Evolutionary conservation across 35 echinoderm and acorn worm genomes (phyloP).

Genomic region (Acanthaster planci): DNA sequence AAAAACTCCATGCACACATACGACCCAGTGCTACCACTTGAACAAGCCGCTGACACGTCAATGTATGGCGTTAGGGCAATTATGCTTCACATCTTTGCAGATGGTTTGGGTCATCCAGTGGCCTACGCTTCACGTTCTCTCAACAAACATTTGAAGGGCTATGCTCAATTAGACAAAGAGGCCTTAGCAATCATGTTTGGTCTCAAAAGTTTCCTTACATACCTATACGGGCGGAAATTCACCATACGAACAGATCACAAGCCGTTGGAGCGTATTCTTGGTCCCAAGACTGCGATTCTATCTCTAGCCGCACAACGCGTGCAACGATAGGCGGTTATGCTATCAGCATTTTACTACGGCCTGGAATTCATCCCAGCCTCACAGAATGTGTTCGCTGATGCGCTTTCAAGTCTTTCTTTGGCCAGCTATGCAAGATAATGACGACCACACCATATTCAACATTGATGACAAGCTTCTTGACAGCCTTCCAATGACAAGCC

Average conservation of each 20-base stretch:
- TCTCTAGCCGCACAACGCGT: neutral
- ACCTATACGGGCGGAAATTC: no score
- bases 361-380: slow-evolving; percentile 21
- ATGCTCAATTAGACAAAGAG: no score
- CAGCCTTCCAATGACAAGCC: no score
- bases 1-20: slow-evolving; percentile 25
- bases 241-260: slow-evolving; percentile 53
- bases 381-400: slow-evolving; percentile 41
- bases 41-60: no score
- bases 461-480: no score
- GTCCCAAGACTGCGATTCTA: slow-evolving; percentile 42
- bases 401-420: slow-evolving; percentile 40
- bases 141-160: no score
- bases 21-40: slow-evolving; percentile 49
- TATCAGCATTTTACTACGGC: slow-evolving; percentile 46
- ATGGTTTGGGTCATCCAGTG: slow-evolving; percentile 40
- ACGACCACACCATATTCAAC: no score
- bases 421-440: neutral
- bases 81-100: no score
- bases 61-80: no score
- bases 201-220: no score
- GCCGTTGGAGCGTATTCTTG: slow-evolving; percentile 39
- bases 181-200: no score
- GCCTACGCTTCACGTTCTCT: slow-evolving; percentile 77
- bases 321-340: slow-evolving; percentile 48